These are phyloP conservation scores for Agrotis segetum DNA, from an alignment of 2,888 invertebrate genomes.

Conservation along the genomic window DNA sequence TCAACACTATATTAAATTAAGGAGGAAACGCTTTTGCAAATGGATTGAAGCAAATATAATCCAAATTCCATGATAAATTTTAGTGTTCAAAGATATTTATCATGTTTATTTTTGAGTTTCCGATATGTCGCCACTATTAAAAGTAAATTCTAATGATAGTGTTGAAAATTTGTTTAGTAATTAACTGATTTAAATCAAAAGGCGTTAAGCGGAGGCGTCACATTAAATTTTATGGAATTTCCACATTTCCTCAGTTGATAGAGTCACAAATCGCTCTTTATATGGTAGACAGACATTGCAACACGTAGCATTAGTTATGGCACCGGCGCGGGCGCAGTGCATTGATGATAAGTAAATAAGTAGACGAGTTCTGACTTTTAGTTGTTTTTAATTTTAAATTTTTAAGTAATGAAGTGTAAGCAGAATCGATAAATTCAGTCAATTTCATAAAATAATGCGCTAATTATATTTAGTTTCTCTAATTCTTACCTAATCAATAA, in stretches of 20 bases:
- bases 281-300: constrained; percentile 32
- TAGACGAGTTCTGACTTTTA: background rate
- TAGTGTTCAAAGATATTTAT: constrained; percentile 21
- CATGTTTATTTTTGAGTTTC: no score
- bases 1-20: constrained; percentile 6
- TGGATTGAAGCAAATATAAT: background rate
- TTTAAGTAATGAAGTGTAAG: background rate
- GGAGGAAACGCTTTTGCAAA: constrained; percentile 20
- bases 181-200: constrained; percentile 20
- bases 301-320: constrained; percentile 8
- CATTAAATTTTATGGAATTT: constrained; percentile 40
- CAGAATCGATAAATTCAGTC: no score
- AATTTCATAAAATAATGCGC: no score
- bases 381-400: background rate
- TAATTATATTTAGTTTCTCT: no score
- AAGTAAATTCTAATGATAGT: background rate
- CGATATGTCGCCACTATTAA: no score
- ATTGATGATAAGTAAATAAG: constrained; percentile 43
- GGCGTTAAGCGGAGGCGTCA: constrained; percentile 19
- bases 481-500: no score
- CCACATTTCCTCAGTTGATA: constrained; percentile 49
- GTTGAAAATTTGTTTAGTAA: constrained; percentile 33
- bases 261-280: constrained; percentile 43
- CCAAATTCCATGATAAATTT: constrained; percentile 12
- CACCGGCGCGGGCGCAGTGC: background rate